phyloP scores from a whole-genome alignment of 1,140 invertebrate genomes.

The Listronotus oregonensis region DNA sequence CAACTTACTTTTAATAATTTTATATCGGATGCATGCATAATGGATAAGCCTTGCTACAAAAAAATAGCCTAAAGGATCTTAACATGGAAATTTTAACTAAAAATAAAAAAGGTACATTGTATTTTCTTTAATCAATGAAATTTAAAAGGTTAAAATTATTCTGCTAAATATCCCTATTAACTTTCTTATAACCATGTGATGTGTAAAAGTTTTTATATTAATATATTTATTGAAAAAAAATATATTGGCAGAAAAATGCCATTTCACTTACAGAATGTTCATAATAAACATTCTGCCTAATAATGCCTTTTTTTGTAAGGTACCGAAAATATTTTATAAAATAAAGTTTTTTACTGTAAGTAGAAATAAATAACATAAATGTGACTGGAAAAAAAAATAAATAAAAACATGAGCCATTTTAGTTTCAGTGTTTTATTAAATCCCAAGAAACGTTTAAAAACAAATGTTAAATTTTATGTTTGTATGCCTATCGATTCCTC shows the following conservation, averaged over 20 bases:
- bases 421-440: no score
- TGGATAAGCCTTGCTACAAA: no score
- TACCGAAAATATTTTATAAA: constrained; percentile 28
- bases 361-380: constrained; percentile 31
- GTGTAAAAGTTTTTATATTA: constrained; percentile 27
- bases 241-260: constrained; percentile 9
- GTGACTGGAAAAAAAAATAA: constrained; percentile 32
- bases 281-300: constrained; percentile 15
- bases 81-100: no score
- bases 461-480: no score
- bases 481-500: no score
- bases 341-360: constrained; percentile 38
- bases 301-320: constrained; percentile 23
- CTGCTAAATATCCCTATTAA: background rate
- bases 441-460: no score
- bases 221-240: constrained; percentile 9
- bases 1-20: no score
- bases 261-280: constrained; percentile 3
- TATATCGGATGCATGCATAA: no score
- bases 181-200: constrained; percentile 25
- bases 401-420: no score
- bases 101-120: no score
- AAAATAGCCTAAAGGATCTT: no score
- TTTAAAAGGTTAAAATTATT: background rate
- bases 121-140: no score